A percentile compares a stretch with the other conserved stretches of the same genome.
Evolutionary conservation across 2,113 vertebrate genomes (phyloP).

Genomic region (Syngnathus scovelli): DNA sequence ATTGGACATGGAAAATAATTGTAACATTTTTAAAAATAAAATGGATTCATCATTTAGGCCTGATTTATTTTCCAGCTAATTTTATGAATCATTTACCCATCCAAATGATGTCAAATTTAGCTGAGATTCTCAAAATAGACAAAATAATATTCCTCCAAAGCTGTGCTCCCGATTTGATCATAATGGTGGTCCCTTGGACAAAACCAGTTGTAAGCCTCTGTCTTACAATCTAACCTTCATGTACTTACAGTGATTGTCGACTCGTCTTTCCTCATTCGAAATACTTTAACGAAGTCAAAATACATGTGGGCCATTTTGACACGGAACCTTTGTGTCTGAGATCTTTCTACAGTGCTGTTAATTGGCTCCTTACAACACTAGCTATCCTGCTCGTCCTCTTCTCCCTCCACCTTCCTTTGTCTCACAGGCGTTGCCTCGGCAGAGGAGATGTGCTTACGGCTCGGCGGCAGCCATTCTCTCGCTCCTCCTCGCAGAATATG

Average conservation of each 20-base stretch:
- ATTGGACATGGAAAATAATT: no score
- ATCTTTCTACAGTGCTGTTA: slow-evolving; percentile 19
- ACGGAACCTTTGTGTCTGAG: slow-evolving; percentile 14
- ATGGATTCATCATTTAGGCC: no score
- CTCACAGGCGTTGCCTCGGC: slow-evolving; percentile 11
- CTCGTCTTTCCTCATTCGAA: neutral
- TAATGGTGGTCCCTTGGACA: no score
- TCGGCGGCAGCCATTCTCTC: slow-evolving; percentile 1
- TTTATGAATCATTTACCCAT: no score
- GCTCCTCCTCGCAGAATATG: slow-evolving; percentile 16
- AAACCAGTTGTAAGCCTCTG: no score
- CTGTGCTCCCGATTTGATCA: no score
- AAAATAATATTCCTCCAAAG: no score
- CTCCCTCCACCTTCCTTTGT: slow-evolving; percentile 10
- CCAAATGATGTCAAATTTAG: no score
- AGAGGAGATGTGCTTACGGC: slow-evolving; percentile 5
- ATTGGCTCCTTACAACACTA: slow-evolving; percentile 26
- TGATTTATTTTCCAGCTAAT: no score
- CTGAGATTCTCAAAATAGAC: no score
- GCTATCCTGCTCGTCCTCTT: neutral
- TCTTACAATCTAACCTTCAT: slow-evolving; percentile 6
- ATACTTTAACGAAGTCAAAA: slow-evolving; percentile 25
- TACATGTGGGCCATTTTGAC: slow-evolving; percentile 10
- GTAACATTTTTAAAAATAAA: no score
- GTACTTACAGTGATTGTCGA: slow-evolving; percentile 2